Evolutionary conservation across 2,797 vertebrate genomes (phyloP).

Genomic region (Enteromius trimaculatus): DNA sequence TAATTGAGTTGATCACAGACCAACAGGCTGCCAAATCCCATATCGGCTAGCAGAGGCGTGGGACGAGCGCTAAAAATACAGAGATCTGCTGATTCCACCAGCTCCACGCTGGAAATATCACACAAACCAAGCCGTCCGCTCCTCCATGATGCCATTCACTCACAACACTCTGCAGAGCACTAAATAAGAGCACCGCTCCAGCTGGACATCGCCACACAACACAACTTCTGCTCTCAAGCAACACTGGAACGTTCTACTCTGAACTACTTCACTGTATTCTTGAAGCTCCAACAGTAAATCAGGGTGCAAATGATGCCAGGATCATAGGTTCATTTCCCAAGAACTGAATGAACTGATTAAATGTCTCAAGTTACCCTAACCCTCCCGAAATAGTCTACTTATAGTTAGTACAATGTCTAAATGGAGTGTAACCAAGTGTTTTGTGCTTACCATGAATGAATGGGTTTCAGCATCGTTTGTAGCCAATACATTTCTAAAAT

Average conservation of each 20-base stretch:
- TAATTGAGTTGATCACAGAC: constrained; percentile 21
- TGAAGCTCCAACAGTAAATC: too few species aligned
- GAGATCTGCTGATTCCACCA: background rate
- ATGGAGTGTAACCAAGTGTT: background rate
- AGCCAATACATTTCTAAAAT: background rate
- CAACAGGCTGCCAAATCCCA: constrained; percentile 32
- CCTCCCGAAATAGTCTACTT: too few species aligned
- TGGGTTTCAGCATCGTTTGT: background rate
- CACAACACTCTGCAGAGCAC: background rate
- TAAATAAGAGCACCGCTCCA: background rate
- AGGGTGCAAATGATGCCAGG: too few species aligned
- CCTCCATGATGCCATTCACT: background rate
- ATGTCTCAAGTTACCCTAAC: too few species aligned
- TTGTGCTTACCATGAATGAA: background rate
- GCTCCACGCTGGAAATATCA: background rate
- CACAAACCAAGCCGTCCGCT: background rate
- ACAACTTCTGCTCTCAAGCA: background rate
- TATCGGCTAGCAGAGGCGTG: constrained; percentile 6
- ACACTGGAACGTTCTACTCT: background rate
- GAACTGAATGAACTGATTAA: too few species aligned
- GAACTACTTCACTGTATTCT: too few species aligned
- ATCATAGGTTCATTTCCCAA: too few species aligned
- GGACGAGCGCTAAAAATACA: constrained; percentile 10
- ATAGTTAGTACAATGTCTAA: too few species aligned
- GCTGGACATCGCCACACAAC: background rate